Evolutionary conservation across 2,113 vertebrate genomes (phyloP).

Genomic region (Crotalus horridus): DNA sequence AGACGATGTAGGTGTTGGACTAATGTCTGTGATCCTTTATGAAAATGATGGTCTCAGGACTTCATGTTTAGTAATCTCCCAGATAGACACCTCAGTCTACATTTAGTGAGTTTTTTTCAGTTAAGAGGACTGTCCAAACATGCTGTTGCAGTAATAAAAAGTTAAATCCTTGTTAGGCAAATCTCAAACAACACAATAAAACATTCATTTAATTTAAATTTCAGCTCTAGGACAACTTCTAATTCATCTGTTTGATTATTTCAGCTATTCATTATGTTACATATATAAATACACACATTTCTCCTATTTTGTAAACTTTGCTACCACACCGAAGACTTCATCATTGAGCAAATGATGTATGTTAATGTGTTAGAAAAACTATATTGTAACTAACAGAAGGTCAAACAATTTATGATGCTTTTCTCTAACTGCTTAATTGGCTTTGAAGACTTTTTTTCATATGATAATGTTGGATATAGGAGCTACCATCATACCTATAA

Average conservation of each 20-base stretch:
- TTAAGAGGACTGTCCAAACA: background rate
- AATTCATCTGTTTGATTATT: background rate
- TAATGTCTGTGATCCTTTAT: background rate
- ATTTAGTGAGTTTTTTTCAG: background rate
- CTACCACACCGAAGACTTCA: background rate
- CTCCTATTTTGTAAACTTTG: background rate
- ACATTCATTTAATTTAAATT: background rate
- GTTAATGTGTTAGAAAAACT: background rate
- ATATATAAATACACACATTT: background rate
- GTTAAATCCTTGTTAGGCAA: background rate
- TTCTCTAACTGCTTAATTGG: too few species aligned
- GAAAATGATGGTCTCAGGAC: background rate
- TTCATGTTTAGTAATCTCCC: background rate
- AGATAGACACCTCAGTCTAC: background rate
- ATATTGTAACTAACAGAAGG: background rate
- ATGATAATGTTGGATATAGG: background rate
- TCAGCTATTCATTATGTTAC: background rate
- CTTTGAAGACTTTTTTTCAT: background rate
- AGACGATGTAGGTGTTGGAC: background rate
- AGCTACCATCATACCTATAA: background rate
- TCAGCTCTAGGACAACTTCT: background rate
- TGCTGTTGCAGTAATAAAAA: background rate
- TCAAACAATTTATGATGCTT: background rate
- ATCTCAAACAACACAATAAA: background rate
- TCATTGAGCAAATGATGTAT: background rate